Base-by-base conservation (phyloP, 1,140 invertebrate genomes). In the Drosophila oshimai region DNA sequence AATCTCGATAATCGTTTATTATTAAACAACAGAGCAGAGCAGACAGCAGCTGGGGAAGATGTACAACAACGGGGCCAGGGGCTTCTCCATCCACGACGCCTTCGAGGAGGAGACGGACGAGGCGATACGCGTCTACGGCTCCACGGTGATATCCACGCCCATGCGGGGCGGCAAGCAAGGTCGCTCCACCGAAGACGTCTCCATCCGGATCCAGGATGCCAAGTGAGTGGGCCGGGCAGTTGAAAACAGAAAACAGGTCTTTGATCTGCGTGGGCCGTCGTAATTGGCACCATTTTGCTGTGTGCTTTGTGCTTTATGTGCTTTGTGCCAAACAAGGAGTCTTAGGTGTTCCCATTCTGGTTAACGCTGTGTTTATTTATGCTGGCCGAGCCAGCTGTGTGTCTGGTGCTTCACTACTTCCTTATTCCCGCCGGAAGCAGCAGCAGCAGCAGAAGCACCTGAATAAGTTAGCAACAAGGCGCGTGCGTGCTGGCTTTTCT, bases 61-160 rank as follows among this genome's bases (percentile, higher is more conserved):
- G 80, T 86, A 87, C 70, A 89, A 84, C 74, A 90, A 83, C 71
- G 75, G 78, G 46, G 68, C 89, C 26, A 41, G 70, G 58, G 86
- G 87, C 80, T 96, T 96, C 92, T 95, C 94, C 37, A 96, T 96
- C 72, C 95, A 96, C 90, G 95, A 96, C 91, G 95, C 95, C 7
- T 96, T 96, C 89, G 95, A 96, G 90, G 95, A 96, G 89, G 95
- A 96, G 78, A 94, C 94, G 47, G 95, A 96, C 88, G 95, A 96
- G 91, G 94, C 94, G 42, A 95, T 96, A 68, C 94, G 94, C 86
- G 94, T 95, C 6, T 95, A 95, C 91, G 95, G 95, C 17, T 93
- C 95, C 26, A 95, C 94, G 51, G 94, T 93, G 47, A 94, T 91
- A 74, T 91, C 90, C 24, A 92, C 92, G 68, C 92, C 92, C 83